These are phyloP conservation scores for Casuarius casuarius DNA, from an alignment of 2,113 vertebrate species.

Conservation along the genomic window DNA sequence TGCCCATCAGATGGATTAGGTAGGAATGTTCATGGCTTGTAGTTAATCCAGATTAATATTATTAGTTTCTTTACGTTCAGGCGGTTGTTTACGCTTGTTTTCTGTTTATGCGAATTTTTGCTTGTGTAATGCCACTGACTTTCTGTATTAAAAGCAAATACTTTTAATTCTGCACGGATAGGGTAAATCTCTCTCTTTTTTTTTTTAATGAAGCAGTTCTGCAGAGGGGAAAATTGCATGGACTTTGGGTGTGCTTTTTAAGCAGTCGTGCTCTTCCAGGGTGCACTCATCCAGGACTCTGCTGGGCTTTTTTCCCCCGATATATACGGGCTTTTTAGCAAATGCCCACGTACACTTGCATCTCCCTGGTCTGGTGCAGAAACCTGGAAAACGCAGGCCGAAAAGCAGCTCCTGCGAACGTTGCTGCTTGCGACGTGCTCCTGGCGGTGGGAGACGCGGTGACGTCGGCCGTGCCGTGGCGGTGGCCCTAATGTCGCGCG, in stretches of 20 bases:
- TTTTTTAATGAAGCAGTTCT: background rate
- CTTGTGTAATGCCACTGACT: background rate
- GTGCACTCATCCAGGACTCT: background rate
- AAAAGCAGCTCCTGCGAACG: background rate
- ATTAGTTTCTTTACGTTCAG: slow-evolving; percentile 58
- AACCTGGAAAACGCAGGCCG: background rate
- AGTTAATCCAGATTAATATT: slow-evolving; percentile 71
- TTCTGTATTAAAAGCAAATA: background rate
- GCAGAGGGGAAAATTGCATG: background rate
- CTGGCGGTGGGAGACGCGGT: background rate
- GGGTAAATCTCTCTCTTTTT: background rate
- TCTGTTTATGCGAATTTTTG: slow-evolving; percentile 20
- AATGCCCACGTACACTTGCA: background rate
- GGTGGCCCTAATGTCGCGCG: rapidly evolving
- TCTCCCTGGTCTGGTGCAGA: background rate
- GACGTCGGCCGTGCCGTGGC: background rate
- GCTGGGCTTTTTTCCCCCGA: background rate
- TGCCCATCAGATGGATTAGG: slow-evolving; percentile 43
- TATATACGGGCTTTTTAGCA: background rate
- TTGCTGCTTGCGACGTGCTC: background rate
- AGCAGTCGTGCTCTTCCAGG: rapidly evolving
- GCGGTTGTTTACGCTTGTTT: slow-evolving; percentile 38
- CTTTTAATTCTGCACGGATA: background rate
- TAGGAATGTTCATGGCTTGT: slow-evolving; percentile 53
- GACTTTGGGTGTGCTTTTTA: background rate